phyloP scores from a whole-genome alignment of 2,888 invertebrate genomes.

The Hetaerina titia region DNA sequence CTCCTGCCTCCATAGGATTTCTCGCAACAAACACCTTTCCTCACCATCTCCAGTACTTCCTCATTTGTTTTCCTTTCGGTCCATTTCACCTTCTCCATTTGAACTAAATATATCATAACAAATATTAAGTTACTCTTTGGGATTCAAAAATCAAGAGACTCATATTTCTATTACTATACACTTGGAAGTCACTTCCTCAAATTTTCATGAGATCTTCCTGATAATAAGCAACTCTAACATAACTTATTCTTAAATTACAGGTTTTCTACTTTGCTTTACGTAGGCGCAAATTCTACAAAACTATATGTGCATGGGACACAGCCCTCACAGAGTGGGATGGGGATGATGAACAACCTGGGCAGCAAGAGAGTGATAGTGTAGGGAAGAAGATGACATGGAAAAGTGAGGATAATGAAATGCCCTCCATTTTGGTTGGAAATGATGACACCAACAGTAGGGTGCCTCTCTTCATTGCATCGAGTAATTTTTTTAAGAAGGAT shows the following conservation, averaged over 20 bases:
- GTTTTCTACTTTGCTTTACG: slow-evolving; percentile 85
- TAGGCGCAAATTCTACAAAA: slow-evolving; percentile 88
- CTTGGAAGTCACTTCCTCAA: no score
- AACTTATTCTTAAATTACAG: slow-evolving; percentile 83
- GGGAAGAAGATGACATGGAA: neutral
- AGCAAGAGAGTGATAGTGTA: neutral
- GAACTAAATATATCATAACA: no score
- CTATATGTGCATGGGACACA: slow-evolving; percentile 90
- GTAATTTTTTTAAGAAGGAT: slow-evolving; percentile 77
- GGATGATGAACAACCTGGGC: neutral
- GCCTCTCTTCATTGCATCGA: neutral
- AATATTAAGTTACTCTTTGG: no score
- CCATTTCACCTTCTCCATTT: no score
- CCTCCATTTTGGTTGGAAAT: neutral
- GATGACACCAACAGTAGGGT: neutral
- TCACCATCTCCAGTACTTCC: no score
- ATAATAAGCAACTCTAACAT: no score
- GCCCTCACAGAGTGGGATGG: slow-evolving; percentile 60
- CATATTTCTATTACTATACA: no score
- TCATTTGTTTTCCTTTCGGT: no score
- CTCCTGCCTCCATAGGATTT: no score
- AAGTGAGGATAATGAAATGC: neutral
- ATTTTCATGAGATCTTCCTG: no score
- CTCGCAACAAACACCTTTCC: no score
- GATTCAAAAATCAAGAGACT: no score